phyloP scores from a whole-genome alignment of 2,888 invertebrate genomes.

The Anarsia innoxiella region DNA sequence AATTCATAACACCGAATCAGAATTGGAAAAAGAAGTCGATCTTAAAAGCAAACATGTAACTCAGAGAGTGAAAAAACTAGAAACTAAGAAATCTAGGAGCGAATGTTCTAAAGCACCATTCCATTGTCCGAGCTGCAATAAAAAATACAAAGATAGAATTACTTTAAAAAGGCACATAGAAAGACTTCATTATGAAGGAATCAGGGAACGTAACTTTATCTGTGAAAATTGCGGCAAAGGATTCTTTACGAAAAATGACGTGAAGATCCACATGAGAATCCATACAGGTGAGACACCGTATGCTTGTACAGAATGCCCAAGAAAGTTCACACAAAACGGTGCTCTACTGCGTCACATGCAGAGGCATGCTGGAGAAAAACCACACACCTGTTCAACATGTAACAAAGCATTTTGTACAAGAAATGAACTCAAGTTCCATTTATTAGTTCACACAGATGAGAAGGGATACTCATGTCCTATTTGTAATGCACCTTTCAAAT shows the following conservation, averaged over 20 bases:
- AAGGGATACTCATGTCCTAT: constrained; percentile 46
- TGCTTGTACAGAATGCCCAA: constrained; percentile 40
- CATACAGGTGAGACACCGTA: constrained; percentile 64
- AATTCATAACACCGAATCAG: too few species aligned
- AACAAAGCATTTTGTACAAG: constrained; percentile 50
- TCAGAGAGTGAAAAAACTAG: constrained; percentile 6
- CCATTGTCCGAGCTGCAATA: constrained; percentile 43
- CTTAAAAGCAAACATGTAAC: constrained; percentile 8
- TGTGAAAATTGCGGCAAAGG: constrained; percentile 61
- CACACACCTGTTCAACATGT: constrained; percentile 43
- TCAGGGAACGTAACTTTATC: constrained; percentile 40
- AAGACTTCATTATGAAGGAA: constrained; percentile 33
- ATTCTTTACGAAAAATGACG: constrained; percentile 46
- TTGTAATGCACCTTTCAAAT: constrained; percentile 66
- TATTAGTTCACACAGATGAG: constrained; percentile 40
- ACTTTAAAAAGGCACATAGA: constrained; percentile 45
- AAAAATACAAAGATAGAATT: constrained; percentile 44
- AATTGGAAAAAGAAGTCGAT: constrained; percentile 16
- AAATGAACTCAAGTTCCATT: constrained; percentile 46
- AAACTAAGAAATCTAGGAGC: constrained; percentile 20
- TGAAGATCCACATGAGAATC: constrained; percentile 47
- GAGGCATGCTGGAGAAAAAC: constrained; percentile 42
- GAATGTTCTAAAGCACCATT: constrained; percentile 46
- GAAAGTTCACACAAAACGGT: constrained; percentile 46
- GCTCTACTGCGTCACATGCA: constrained; percentile 43